These are phyloP conservation scores for Alviniconcha strummeri DNA, from an alignment of 2,888 invertebrate species.

Conservation along the genomic window DNA sequence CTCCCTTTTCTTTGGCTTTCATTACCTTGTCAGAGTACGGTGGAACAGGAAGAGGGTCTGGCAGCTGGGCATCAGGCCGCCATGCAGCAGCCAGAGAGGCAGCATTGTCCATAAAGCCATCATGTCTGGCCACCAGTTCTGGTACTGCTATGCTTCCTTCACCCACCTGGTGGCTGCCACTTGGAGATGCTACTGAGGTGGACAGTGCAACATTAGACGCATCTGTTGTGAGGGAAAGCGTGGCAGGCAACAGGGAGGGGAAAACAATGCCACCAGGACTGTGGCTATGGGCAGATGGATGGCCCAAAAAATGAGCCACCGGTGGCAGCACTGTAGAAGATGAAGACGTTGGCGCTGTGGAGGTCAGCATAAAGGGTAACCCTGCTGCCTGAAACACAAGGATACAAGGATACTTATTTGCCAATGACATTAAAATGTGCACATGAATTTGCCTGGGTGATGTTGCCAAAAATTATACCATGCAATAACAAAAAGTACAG, in stretches of 20 bases:
- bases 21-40: slow-evolving; percentile 45
- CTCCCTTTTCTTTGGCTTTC: slow-evolving; percentile 40
- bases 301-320: slow-evolving; percentile 44
- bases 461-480: too few species aligned
- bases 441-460: too few species aligned
- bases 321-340: slow-evolving; percentile 42
- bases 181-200: not conserved
- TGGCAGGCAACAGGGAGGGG: slow-evolving; percentile 20
- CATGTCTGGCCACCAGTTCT: slow-evolving; percentile 17
- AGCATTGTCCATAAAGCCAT: not conserved
- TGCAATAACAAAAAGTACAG: too few species aligned
- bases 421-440: too few species aligned
- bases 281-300: slow-evolving; percentile 34
- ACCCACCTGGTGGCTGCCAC: not conserved
- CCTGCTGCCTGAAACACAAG: slow-evolving; percentile 18
- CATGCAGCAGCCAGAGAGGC: slow-evolving; percentile 23
- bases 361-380: slow-evolving; percentile 25
- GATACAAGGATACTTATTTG: not conserved
- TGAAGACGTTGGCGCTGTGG: slow-evolving; percentile 19
- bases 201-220: not conserved
- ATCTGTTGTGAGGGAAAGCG: not conserved
- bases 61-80: slow-evolving; percentile 40
- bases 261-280: slow-evolving; percentile 28
- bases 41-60: slow-evolving; percentile 43
- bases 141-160: not conserved